Evolutionary conservation across 1,140 invertebrate genomes (phyloP).

Genomic region (Trichomalopsis sarcophagae): DNA sequence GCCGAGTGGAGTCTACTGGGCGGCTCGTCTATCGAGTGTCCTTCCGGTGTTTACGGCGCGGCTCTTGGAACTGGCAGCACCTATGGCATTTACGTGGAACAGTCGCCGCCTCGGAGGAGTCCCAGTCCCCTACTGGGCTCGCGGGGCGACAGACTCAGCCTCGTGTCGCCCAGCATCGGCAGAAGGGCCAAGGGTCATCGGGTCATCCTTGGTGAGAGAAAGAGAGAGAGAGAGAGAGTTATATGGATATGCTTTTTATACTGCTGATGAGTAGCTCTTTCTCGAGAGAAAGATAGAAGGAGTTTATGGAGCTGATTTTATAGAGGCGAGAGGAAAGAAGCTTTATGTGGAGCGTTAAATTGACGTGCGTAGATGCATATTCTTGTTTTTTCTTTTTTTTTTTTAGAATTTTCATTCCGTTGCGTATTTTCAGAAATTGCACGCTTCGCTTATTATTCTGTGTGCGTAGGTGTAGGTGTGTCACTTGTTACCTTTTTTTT

Average conservation of each 20-base stretch:
- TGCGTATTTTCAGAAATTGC: no score
- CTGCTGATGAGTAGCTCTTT: no score
- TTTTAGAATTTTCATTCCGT: no score
- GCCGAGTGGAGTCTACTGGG: slow-evolving; percentile 67
- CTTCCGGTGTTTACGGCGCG: slow-evolving; percentile 56
- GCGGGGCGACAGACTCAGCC: slow-evolving; percentile 76
- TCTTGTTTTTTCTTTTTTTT: no score
- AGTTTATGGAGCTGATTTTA: neutral
- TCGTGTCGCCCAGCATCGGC: slow-evolving; percentile 84
- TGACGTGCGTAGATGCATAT: no score
- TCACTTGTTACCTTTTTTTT: no score
- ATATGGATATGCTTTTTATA: no score
- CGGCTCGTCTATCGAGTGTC: slow-evolving; percentile 8
- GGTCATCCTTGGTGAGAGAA: slow-evolving; percentile 81
- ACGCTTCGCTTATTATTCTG: no score
- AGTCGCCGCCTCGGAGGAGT: slow-evolving; percentile 72
- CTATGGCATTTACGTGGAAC: slow-evolving; percentile 72
- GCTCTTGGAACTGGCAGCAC: slow-evolving; percentile 61
- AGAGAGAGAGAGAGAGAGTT: slow-evolving; percentile 68
- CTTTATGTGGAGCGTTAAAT: no score
- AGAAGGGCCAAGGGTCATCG: slow-evolving; percentile 83
- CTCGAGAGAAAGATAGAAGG: neutral
- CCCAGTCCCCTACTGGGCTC: slow-evolving; percentile 71
- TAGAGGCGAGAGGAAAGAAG: no score
- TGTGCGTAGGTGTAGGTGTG: no score